phyloP scores from a whole-genome alignment of 2,797 vertebrate species.

The Alfaro cultratus region DNA sequence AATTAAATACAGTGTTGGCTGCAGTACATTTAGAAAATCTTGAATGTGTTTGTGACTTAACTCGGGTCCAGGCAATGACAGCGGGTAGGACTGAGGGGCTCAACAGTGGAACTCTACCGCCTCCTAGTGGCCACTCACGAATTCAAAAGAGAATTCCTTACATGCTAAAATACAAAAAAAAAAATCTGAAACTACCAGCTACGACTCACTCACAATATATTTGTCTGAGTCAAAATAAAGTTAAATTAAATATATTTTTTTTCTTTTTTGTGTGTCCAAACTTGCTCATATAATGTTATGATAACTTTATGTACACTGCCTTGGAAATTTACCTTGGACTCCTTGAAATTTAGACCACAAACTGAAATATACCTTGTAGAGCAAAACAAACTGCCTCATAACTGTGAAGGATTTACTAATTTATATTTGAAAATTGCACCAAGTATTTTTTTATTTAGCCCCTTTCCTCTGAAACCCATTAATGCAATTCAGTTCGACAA shows the following conservation, averaged over 20 bases:
- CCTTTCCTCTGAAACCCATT: background rate
- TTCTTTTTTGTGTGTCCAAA: background rate
- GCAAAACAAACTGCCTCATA: background rate
- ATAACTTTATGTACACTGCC: background rate
- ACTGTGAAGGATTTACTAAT: background rate
- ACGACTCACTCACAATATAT: background rate
- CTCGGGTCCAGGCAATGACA: slow-evolving; percentile 29
- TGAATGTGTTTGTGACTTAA: slow-evolving; percentile 41
- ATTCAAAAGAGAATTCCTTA: slow-evolving; percentile 14
- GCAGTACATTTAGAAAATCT: slow-evolving; percentile 33
- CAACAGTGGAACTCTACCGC: slow-evolving; percentile 70
- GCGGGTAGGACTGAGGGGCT: slow-evolving; percentile 1
- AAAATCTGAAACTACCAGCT: background rate
- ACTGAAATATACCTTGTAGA: background rate
- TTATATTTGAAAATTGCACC: background rate
- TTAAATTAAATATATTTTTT: background rate
- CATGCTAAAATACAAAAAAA: background rate
- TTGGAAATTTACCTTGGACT: background rate
- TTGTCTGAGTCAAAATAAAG: background rate
- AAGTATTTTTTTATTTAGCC: background rate
- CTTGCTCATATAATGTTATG: background rate
- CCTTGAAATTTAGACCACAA: background rate
- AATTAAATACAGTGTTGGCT: slow-evolving; percentile 41
- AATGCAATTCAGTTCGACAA: background rate
- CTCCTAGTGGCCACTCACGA: slow-evolving; percentile 61